These are phyloP conservation scores for Diadema setosum DNA, from an alignment of 35 echinoderm and acorn worm genomes.

Conservation along the genomic window DNA sequence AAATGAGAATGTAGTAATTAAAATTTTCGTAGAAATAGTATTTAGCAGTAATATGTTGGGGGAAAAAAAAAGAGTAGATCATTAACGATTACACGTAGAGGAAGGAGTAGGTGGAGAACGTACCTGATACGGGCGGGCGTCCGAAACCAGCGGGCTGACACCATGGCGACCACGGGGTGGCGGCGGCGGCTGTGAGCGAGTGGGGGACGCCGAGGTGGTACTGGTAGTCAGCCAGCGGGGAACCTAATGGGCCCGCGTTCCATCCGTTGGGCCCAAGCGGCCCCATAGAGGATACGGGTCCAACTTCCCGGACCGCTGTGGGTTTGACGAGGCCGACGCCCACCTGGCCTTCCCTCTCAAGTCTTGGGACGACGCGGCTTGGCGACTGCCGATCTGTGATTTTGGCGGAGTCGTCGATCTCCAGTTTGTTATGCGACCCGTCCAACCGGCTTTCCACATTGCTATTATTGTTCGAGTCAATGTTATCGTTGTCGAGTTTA, in stretches of 20 bases:
- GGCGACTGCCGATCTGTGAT: not conserved
- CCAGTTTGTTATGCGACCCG: not conserved
- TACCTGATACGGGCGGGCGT: not conserved
- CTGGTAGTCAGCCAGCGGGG: constrained; percentile 16
- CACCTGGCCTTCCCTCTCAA: not conserved
- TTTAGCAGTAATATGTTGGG: no score
- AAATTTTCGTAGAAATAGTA: no score
- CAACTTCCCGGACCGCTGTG: not conserved
- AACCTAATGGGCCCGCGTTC: not conserved
- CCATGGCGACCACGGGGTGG: constrained; percentile 1
- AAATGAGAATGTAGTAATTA: no score
- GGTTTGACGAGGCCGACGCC: not conserved
- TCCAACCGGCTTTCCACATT: not conserved
- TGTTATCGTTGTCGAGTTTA: constrained; percentile 2
- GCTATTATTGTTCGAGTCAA: not conserved
- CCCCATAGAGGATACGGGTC: not conserved
- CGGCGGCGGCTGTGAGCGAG: not conserved
- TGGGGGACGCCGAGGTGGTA: not conserved
- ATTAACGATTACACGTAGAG: no score
- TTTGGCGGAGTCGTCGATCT: not conserved
- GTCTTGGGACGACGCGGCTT: not conserved
- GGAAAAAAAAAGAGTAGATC: no score
- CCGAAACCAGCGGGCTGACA: constrained; percentile 10
- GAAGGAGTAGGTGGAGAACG: no score
- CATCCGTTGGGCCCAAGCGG: not conserved